phyloP scores from a whole-genome alignment of 2,797 vertebrate genomes.

The Crenuchus spilurus region DNA sequence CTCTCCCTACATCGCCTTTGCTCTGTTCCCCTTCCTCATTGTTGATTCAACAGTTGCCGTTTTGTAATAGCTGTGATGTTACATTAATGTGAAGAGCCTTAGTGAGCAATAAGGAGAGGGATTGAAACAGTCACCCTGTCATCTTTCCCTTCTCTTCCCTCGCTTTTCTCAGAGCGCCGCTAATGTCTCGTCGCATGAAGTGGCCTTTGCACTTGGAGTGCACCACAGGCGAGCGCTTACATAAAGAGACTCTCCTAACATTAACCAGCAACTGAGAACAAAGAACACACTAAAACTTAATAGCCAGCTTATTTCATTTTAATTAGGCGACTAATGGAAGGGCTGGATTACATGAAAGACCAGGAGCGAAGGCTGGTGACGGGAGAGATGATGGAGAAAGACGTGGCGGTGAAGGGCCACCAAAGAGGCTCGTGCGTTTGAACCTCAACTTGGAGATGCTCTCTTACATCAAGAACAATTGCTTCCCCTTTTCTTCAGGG shows the following conservation, averaged over 20 bases:
- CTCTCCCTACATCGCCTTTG: slow-evolving; percentile 30
- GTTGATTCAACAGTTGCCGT: slow-evolving; percentile 36
- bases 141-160: slow-evolving; percentile 17
- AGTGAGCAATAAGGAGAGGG: slow-evolving; percentile 52
- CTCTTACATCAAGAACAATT: background rate
- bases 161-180: slow-evolving; percentile 53
- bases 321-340: slow-evolving; percentile 84
- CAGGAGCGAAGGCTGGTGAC: slow-evolving; percentile 76
- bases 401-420: slow-evolving; percentile 50
- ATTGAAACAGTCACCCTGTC: slow-evolving; percentile 57
- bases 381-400: slow-evolving; percentile 74
- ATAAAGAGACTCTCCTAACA: slow-evolving; percentile 74
- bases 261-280: slow-evolving; percentile 77
- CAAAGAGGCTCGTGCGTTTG: slow-evolving; percentile 53
- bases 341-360: slow-evolving; percentile 69
- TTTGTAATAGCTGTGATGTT: slow-evolving; percentile 66
- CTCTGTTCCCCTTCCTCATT: slow-evolving; percentile 38
- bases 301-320: slow-evolving; percentile 79
- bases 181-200: slow-evolving; percentile 68
- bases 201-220: slow-evolving; percentile 62
- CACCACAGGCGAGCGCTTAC: slow-evolving; percentile 57
- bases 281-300: slow-evolving; percentile 77
- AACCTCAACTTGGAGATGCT: slow-evolving; percentile 41
- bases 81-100: slow-evolving; percentile 63
- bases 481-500: slow-evolving; percentile 23